These are phyloP conservation scores for Colletes latitarsis DNA, from an alignment of 1,140 invertebrate genomes.

Conservation along the genomic window DNA sequence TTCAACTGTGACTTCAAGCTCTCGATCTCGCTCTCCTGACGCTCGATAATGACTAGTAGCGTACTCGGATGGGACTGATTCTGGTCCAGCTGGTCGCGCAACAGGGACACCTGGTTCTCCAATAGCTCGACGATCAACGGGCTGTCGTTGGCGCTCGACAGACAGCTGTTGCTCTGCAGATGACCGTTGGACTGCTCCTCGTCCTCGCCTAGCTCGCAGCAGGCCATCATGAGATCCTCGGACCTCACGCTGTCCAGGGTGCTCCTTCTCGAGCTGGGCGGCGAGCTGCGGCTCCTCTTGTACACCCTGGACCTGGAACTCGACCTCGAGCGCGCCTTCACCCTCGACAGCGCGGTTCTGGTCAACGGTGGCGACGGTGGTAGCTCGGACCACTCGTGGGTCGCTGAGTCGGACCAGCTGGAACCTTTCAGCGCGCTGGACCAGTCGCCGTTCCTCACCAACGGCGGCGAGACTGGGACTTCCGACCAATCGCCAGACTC, in stretches of 20 bases:
- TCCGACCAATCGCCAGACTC: conserved; percentile 79
- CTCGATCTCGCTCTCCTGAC: conserved; percentile 86
- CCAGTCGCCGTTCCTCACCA: conserved; percentile 79
- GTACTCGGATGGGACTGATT: conserved; percentile 75
- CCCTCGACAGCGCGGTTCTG: conserved; percentile 87
- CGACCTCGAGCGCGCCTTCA: conserved; percentile 88
- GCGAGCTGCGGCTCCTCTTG: conserved; percentile 85
- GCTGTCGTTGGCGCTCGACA: conserved; percentile 69
- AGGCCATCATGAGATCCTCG: conserved; percentile 82
- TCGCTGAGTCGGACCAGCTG: conserved; percentile 72
- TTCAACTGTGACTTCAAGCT: conserved; percentile 84
- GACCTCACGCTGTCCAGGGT: conserved; percentile 85
- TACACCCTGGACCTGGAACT: conserved; percentile 81
- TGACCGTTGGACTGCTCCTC: conserved; percentile 74
- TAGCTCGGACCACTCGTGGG: conserved; percentile 80
- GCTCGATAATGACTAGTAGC: conserved; percentile 83
- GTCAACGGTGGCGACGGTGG: conserved; percentile 89
- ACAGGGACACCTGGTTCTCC: conserved; percentile 82
- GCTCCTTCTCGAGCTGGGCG: conserved; percentile 84
- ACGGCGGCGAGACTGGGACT: conserved; percentile 72
- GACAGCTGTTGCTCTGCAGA: conserved; percentile 65
- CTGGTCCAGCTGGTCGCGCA: conserved; percentile 81
- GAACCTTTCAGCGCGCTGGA: conserved; percentile 72
- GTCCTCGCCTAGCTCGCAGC: conserved; percentile 79
- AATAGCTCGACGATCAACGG: conserved; percentile 80